Percentiles rank a stretch among this genome's conserved stretches.
Evolutionary conservation across 2,888 invertebrate genomes (phyloP).

Genomic region (Pogonocherus hispidulus): DNA sequence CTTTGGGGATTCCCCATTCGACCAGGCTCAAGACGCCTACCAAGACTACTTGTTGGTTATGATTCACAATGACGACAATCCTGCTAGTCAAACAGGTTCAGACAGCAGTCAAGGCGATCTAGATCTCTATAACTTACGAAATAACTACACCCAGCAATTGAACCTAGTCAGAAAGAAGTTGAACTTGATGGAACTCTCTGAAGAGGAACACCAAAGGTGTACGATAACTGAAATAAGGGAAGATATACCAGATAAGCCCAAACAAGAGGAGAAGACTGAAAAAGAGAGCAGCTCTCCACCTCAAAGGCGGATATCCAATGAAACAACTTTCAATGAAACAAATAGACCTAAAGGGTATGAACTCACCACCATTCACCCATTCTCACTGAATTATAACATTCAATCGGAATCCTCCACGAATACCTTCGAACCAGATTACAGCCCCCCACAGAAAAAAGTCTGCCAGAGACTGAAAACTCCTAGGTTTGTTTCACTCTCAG

Average conservation of each 20-base stretch:
- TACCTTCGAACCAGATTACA: conserved; percentile 43
- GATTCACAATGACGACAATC: conserved; percentile 36
- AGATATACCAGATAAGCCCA: background rate
- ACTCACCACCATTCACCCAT: conserved; percentile 7
- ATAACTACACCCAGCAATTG: conserved; percentile 49
- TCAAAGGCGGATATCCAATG: background rate
- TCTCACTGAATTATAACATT: background rate
- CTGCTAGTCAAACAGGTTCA: conserved; percentile 24
- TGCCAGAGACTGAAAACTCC: conserved; percentile 43
- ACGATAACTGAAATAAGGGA: conserved; percentile 40
- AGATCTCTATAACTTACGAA: conserved; percentile 46
- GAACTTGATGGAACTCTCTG: conserved; percentile 45
- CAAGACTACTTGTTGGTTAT: conserved; percentile 42
- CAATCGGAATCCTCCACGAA: conserved; percentile 1
- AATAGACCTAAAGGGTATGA: background rate
- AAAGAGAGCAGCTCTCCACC: background rate
- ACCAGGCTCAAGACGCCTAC: conserved; percentile 18
- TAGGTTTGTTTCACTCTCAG: conserved; percentile 38
- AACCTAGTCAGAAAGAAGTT: conserved; percentile 48
- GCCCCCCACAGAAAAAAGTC: conserved; percentile 47
- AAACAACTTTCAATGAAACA: background rate
- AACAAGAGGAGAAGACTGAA: background rate
- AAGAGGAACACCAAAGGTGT: conserved; percentile 24
- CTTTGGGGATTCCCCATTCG: conserved; percentile 38
- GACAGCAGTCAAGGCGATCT: conserved; percentile 37